Conservation (phyloP, 2,888 invertebrate species). For the Drosophila paramelanica region DNA sequence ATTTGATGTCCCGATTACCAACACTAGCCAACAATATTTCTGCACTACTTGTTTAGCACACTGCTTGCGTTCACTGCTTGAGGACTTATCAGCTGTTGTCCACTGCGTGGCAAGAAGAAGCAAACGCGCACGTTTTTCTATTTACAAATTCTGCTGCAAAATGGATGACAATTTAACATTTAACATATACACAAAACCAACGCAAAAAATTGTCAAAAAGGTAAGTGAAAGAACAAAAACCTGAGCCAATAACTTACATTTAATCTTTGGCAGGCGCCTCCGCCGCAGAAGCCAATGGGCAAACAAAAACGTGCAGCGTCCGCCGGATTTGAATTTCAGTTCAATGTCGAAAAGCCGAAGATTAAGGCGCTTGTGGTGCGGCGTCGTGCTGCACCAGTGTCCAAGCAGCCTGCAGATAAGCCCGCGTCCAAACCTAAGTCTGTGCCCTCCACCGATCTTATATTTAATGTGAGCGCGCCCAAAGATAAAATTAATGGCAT, state of each 20-base stretch:
- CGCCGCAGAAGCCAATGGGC: constrained; percentile 13
- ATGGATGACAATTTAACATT: constrained; percentile 72
- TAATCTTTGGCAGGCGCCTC: neutral
- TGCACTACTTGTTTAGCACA: constrained; percentile 1
- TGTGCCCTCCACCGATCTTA: too few relatives aligned
- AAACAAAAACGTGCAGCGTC: constrained; percentile 44
- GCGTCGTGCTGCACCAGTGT: constrained; percentile 49
- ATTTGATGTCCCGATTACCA: neutral
- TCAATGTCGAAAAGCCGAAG: constrained; percentile 67
- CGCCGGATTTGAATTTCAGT: constrained; percentile 50
- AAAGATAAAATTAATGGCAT: too few relatives aligned
- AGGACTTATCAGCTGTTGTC: constrained; percentile 26
- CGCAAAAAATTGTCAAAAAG: constrained; percentile 45
- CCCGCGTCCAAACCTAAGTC: neutral
- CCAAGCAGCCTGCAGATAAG: neutral
- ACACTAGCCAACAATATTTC: neutral
- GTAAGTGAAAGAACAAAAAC: constrained; percentile 39
- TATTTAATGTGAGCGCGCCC: too few relatives aligned
- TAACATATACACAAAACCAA: constrained; percentile 60
- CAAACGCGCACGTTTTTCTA: constrained; percentile 70
- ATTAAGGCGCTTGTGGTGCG: constrained; percentile 83
- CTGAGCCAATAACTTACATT: neutral
- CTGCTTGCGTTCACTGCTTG: constrained; percentile 26
- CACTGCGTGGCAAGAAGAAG: constrained; percentile 30
- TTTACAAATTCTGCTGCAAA: constrained; percentile 32